Evolutionary conservation across 2,888 invertebrate species (phyloP).

Genomic region (Graphium colonna): DNA sequence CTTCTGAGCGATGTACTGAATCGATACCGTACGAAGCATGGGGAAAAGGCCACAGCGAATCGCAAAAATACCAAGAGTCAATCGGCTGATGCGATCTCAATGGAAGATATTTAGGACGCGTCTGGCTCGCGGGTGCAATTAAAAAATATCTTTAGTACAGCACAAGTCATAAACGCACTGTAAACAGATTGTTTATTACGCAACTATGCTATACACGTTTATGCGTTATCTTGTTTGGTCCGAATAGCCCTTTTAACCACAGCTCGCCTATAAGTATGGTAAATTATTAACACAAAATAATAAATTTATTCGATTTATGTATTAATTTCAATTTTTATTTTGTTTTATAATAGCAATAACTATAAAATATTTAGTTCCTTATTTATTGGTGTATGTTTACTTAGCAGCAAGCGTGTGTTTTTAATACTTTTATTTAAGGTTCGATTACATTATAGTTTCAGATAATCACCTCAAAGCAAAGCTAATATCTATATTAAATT

Average conservation of each 20-base stretch:
- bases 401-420: no score
- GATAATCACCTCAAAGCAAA: no score
- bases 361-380: no score
- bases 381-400: no score
- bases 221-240: conserved; percentile 9
- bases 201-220: conserved; percentile 2
- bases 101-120: conserved; percentile 49
- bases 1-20: background rate
- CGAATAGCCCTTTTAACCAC: conserved; percentile 1
- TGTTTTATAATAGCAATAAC: no score
- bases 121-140: conserved; percentile 44
- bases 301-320: background rate
- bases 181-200: conserved; percentile 29
- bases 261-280: background rate
- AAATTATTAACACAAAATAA: no score
- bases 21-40: background rate
- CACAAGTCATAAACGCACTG: conserved; percentile 38
- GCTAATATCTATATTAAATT: no score
- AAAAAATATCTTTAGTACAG: conserved; percentile 38
- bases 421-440: no score
- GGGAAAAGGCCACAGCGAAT: conserved; percentile 10
- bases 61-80: conserved; percentile 39
- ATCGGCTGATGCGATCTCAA: conserved; percentile 37
- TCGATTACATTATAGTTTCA: no score
- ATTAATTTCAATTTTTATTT: background rate